Evolutionary conservation across 1,140 invertebrate genomes (phyloP), one percentile per base, ranked within the genome.

Genomic region (Apocrypta bakeri): DNA sequence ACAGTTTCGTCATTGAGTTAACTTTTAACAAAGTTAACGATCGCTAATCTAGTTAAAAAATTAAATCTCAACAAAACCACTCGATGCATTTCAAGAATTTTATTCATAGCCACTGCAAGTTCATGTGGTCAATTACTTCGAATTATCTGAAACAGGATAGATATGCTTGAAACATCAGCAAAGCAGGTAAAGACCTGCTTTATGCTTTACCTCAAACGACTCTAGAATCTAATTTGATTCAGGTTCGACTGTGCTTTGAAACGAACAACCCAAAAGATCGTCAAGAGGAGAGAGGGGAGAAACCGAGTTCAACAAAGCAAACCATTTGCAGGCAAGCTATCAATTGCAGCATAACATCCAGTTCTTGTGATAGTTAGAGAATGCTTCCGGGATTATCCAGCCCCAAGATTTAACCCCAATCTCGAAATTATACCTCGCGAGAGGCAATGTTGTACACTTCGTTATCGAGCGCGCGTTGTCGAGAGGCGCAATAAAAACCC

Each of bases 151-250:
- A 69, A 33, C 31, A 69, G 66, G n/a, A 1, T n/a, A 9, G 31
- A 56, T 56, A 21, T 21, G 48, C 7, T 21, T 6, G 48, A 56
- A 56, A 56, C 48, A 56, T 56, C 48, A 56, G 48, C 48, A 17
- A 56, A n/a, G 48, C 21, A 56, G 12, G 74, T 76, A n/a, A 2
- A 37, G 33, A n/a, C n/a, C n/a, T 9, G 33, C 75, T 77, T 77
- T 77, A 17, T 66, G 17, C 31, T 12, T 64, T 7, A 25, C 86
- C 82, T 85, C 82, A 86, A 87, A 87, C 75, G 83, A 81, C 85
- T 84, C 81, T 69, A 48, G 42, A 84, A 83, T 87, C 83, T 83
- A 86, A 85, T 87, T 86, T 76, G 11, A 25, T 6, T 6, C 2
- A 25, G 29, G n/a, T 27, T 21, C 56, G 17, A 27, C 80, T 24